Conservation (phyloP, 2,888 invertebrate species). For the Eupithecia insigniata region DNA sequence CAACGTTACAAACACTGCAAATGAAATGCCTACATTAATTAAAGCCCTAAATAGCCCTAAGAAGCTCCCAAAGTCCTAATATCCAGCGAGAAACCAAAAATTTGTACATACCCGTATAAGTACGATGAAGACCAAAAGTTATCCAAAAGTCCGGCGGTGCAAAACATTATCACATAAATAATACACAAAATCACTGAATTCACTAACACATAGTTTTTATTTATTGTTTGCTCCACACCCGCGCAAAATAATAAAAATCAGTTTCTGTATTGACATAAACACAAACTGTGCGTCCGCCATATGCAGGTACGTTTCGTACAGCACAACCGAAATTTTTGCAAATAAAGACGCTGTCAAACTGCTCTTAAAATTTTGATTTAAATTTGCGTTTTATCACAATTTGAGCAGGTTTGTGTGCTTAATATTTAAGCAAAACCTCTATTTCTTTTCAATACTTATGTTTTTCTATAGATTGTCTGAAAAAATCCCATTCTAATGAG, state of each 20-base stretch:
- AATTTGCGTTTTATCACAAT: background rate
- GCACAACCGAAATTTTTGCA: conserved; percentile 36
- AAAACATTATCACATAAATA: conserved; percentile 79
- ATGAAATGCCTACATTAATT: conserved; percentile 29
- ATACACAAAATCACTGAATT: conserved; percentile 74
- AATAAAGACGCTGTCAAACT: background rate
- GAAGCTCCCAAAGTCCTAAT: conserved; percentile 54
- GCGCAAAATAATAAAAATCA: conserved; percentile 81
- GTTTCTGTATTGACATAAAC: conserved; percentile 84
- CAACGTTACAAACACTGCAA: conserved; percentile 26
- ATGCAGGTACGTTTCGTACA: conserved; percentile 80
- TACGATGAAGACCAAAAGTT: conserved; percentile 71
- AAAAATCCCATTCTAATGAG: background rate
- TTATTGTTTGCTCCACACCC: conserved; percentile 79
- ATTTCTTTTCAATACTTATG: background rate
- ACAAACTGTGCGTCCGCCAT: conserved; percentile 84
- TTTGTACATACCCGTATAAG: conserved; percentile 80
- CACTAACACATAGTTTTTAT: conserved; percentile 76
- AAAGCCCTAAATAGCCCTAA: conserved; percentile 38
- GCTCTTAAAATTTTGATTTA: background rate
- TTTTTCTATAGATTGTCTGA: background rate
- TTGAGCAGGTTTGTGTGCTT: background rate
- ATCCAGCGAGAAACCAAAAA: conserved; percentile 68
- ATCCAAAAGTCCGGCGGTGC: conserved; percentile 74
- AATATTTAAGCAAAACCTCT: background rate